Conservation (phyloP, 2,113 vertebrate genomes). For the Catharus fuscescens region DNA sequence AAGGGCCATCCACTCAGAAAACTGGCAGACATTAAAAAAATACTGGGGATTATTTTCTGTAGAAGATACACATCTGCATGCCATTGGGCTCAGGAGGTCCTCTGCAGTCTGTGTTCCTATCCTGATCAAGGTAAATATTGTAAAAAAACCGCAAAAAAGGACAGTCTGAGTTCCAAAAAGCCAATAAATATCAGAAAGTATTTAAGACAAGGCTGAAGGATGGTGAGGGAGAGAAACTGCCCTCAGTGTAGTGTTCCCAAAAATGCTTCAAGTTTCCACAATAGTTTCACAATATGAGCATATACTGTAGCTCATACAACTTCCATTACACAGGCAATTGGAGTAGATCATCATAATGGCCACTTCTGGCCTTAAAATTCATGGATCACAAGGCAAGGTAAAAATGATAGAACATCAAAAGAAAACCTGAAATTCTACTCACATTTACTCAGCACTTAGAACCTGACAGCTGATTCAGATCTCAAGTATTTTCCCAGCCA, state of each 20-base stretch:
- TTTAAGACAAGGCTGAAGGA: not conserved
- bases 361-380: conserved; percentile 17
- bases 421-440: not conserved
- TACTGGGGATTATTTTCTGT: not conserved
- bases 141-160: not conserved
- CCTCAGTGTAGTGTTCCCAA: not conserved
- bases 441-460: not conserved
- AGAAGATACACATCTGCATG: not conserved
- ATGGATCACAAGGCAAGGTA: conserved; percentile 2
- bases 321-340: not conserved
- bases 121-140: not conserved
- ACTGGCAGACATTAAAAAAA: not conserved
- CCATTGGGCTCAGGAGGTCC: not conserved
- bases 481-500: not conserved
- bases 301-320: not conserved
- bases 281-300: not conserved
- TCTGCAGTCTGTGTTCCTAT: not conserved
- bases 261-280: conserved; percentile 16
- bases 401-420: not conserved
- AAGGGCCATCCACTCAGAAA: not conserved
- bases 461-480: not conserved
- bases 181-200: not conserved
- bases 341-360: not conserved
- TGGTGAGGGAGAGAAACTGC: not conserved
- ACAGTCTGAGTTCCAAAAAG: not conserved